Evolutionary conservation across 1,140 invertebrate species (phyloP).

Genomic region (Drosophila busckii): DNA sequence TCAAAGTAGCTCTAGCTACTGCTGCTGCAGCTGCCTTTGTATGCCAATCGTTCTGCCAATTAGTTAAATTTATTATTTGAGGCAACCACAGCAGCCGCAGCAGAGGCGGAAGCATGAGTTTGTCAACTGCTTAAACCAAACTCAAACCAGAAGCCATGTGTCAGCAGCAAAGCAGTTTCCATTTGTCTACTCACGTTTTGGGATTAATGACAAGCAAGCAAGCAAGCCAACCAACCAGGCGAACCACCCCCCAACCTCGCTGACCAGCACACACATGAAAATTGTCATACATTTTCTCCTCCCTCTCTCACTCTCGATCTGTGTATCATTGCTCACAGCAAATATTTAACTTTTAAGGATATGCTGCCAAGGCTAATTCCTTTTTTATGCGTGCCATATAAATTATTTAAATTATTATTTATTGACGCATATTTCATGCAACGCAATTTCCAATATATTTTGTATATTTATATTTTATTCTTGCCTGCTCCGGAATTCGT

Average conservation of each 20-base stretch:
- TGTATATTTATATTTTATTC: constrained; percentile 7
- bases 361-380: constrained; percentile 45
- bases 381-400: constrained; percentile 49
- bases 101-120: constrained; percentile 5
- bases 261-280: constrained; percentile 33
- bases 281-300: constrained; percentile 32
- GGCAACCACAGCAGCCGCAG: constrained; percentile 63
- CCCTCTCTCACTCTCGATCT: background rate
- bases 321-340: constrained; percentile 9
- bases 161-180: constrained; percentile 56
- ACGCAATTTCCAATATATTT: constrained; percentile 40
- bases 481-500: background rate
- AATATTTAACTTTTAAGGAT: constrained; percentile 60
- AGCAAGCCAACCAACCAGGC: constrained; percentile 35
- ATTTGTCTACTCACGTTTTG: constrained; percentile 62
- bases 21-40: constrained; percentile 25
- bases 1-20: constrained; percentile 5
- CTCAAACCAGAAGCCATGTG: constrained; percentile 20
- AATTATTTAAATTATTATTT: constrained; percentile 75
- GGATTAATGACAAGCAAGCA: constrained; percentile 73
- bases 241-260: constrained; percentile 14
- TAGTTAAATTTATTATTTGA: constrained; percentile 77
- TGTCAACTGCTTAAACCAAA: constrained; percentile 5
- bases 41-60: constrained; percentile 61
- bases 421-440: constrained; percentile 45